Evolutionary conservation across 2,797 vertebrate species (phyloP).

Genomic region (Epinephelus coioides): DNA sequence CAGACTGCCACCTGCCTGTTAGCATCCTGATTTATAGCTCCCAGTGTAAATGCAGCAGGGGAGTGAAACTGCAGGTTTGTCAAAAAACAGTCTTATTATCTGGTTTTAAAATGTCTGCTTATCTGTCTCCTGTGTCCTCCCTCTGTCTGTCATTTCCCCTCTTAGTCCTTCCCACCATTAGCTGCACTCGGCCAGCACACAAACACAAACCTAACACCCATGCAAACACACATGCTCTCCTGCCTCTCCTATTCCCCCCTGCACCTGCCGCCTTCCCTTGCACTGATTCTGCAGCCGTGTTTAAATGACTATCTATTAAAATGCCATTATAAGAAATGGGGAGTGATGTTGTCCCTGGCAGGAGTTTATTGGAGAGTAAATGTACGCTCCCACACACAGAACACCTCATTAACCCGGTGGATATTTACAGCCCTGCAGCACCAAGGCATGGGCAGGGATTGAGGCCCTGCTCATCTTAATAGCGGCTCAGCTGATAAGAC

Average conservation of each 20-base stretch:
- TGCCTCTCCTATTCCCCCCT: slow-evolving; percentile 7
- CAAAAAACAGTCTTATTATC: not conserved
- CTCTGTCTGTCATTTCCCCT: not conserved
- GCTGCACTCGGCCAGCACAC: not conserved
- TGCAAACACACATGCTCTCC: not conserved
- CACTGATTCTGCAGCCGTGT: slow-evolving; percentile 27
- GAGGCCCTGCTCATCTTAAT: slow-evolving; percentile 55
- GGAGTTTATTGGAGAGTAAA: slow-evolving; percentile 74
- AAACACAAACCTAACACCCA: not conserved
- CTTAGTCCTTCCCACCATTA: slow-evolving; percentile 1
- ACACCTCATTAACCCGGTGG: slow-evolving; percentile 73
- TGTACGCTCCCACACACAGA: slow-evolving; percentile 65
- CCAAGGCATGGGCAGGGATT: slow-evolving; percentile 24
- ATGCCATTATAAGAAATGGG: slow-evolving; percentile 72
- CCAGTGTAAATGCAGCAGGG: not conserved
- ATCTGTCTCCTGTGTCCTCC: not conserved
- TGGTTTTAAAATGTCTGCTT: slow-evolving; percentile 14
- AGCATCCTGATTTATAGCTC: not conserved
- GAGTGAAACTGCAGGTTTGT: not conserved
- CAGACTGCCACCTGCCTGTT: not conserved
- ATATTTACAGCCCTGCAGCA: slow-evolving; percentile 67
- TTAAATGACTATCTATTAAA: slow-evolving; percentile 75
- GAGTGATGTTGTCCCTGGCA: slow-evolving; percentile 67
- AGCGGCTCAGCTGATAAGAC: slow-evolving; percentile 43
- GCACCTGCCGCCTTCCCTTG: slow-evolving; percentile 17